These are phyloP conservation scores for Caerostris extrusa DNA, from an alignment of 1,140 invertebrate species.

Conservation along the genomic window DNA sequence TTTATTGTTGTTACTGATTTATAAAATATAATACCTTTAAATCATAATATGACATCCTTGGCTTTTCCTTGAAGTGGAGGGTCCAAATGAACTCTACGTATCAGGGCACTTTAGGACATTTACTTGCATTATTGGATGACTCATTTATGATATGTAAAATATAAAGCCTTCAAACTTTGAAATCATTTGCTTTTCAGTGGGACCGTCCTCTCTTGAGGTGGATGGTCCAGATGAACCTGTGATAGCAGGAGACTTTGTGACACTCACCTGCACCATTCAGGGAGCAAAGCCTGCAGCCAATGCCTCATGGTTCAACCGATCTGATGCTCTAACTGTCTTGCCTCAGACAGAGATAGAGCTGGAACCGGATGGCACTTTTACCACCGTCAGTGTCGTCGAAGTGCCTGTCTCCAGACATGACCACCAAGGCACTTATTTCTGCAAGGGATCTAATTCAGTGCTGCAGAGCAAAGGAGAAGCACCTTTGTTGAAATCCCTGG, in stretches of 20 bases:
- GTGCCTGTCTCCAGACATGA: constrained; percentile 78
- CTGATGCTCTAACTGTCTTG: constrained; percentile 81
- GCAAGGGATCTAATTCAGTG: constrained; percentile 78
- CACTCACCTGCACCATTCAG: constrained; percentile 88
- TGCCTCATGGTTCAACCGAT: constrained; percentile 91
- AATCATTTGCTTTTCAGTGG: constrained; percentile 73
- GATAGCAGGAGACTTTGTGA: constrained; percentile 88
- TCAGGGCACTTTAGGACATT: no score
- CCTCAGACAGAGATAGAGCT: constrained; percentile 49
- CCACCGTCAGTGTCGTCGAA: constrained; percentile 74
- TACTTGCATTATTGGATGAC: no score
- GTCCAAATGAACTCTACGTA: no score
- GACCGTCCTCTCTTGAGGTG: constrained; percentile 73
- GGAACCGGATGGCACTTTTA: constrained; percentile 73
- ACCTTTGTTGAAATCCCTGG: constrained; percentile 77
- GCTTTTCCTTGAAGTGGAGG: no score
- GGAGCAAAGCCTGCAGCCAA: constrained; percentile 91
- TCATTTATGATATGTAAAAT: no score
- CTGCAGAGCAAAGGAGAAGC: constrained; percentile 77
- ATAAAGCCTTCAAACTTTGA: no score
- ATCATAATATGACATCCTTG: no score
- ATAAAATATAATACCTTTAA: no score
- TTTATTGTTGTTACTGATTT: no score
- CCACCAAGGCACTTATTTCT: constrained; percentile 78
- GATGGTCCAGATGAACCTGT: constrained; percentile 84